These are phyloP conservation scores for Spatula versicolor DNA, from an alignment of 2,797 vertebrate genomes.

Conservation along the genomic window DNA sequence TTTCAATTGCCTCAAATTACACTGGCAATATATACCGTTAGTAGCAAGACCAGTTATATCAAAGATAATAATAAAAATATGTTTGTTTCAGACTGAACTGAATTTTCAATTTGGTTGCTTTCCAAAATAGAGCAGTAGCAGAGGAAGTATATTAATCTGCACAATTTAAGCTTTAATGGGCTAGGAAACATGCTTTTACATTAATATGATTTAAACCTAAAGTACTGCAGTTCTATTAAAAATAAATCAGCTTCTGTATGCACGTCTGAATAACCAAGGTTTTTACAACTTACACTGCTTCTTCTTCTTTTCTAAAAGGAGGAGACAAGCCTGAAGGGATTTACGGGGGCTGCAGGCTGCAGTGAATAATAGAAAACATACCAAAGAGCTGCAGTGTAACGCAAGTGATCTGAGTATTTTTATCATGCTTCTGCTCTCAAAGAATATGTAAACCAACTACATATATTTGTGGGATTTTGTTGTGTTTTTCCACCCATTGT, in stretches of 20 bases:
- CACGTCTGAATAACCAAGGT: slow-evolving; percentile 25
- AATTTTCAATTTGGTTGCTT: slow-evolving; percentile 65
- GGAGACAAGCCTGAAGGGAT: neutral
- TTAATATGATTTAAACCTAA: slow-evolving; percentile 70
- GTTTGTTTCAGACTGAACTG: slow-evolving; percentile 31
- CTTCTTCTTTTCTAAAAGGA: slow-evolving; percentile 21
- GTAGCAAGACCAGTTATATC: slow-evolving; percentile 45
- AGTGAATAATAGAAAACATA: neutral
- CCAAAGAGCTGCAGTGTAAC: neutral
- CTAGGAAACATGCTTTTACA: slow-evolving; percentile 64
- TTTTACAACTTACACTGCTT: slow-evolving; percentile 13
- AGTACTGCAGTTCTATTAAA: slow-evolving; percentile 59
- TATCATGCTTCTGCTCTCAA: neutral
- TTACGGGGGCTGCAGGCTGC: neutral
- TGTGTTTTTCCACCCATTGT: neutral
- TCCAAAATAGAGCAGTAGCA: slow-evolving; percentile 55
- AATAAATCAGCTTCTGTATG: slow-evolving; percentile 53
- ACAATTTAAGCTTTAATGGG: slow-evolving; percentile 72
- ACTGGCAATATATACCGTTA: slow-evolving; percentile 30
- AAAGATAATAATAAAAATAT: slow-evolving; percentile 61
- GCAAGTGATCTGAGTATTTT: neutral
- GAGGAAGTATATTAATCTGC: slow-evolving; percentile 63
- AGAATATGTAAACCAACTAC: neutral
- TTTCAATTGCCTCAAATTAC: slow-evolving; percentile 65
- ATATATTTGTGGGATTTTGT: neutral